Evolutionary conservation across 2,113 vertebrate species (phyloP).

Genomic region (Holacanthus passer): DNA sequence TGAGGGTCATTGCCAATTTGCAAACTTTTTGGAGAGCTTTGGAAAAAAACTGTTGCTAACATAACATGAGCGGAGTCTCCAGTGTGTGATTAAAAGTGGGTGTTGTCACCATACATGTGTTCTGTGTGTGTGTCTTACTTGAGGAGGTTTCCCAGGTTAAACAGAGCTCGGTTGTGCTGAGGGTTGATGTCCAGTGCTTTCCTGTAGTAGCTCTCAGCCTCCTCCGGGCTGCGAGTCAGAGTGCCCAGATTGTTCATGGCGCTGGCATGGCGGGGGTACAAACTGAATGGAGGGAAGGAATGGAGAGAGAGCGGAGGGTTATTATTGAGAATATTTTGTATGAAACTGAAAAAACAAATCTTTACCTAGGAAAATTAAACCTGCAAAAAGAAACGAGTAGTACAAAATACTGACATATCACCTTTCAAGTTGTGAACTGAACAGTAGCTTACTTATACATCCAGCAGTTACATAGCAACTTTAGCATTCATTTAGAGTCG

Average conservation of each 20-base stretch:
- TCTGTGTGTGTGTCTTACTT: conserved; percentile 86
- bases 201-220: conserved; percentile 93
- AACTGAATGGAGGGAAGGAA: conserved; percentile 72
- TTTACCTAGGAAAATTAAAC: not conserved
- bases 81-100: not conserved
- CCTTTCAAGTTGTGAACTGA: not conserved
- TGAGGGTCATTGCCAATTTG: not conserved
- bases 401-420: not conserved
- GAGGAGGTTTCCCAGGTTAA: conserved; percentile 96
- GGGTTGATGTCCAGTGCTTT: conserved; percentile 92
- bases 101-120: not conserved
- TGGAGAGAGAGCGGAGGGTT: not conserved
- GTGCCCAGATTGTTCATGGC: conserved; percentile 98
- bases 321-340: not conserved
- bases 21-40: not conserved
- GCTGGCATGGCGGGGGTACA: conserved; percentile 95
- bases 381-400: not conserved
- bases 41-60: not conserved
- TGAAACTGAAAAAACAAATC: not conserved
- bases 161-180: conserved; percentile 96
- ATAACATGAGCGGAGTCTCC: not conserved
- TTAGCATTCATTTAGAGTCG: not conserved
- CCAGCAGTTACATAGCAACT: not conserved
- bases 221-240: conserved; percentile 86
- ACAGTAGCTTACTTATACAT: not conserved